A percentile compares a stretch with the other conserved stretches of the same genome.
Conservation (phyloP, 2,797 vertebrate genomes). For the Catharus ustulatus region DNA sequence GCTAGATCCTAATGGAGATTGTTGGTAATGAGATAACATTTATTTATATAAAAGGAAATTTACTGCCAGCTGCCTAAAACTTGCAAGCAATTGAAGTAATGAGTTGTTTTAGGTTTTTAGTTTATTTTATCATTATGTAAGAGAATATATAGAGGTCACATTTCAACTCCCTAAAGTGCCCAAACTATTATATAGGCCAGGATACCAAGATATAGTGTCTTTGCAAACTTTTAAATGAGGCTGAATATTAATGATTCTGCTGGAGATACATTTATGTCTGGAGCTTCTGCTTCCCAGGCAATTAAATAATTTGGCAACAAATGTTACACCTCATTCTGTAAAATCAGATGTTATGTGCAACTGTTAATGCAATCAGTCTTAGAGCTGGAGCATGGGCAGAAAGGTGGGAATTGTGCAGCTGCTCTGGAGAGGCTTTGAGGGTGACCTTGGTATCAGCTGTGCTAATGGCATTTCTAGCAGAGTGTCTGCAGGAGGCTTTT, state of each 20-base stretch:
- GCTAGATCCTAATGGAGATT: constrained; percentile 78
- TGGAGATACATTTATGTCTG: neutral
- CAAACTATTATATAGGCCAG: neutral
- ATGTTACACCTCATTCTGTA: constrained; percentile 37
- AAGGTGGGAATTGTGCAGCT: neutral
- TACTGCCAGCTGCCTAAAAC: constrained; percentile 69
- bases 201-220: neutral
- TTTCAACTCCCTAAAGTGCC: neutral
- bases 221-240: neutral
- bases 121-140: constrained; percentile 10
- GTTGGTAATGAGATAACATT: constrained; percentile 80
- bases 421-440: constrained; percentile 29
- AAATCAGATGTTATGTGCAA: constrained; percentile 23
- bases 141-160: constrained; percentile 11
- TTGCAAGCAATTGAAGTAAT: constrained; percentile 58
- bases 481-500: constrained; percentile 32
- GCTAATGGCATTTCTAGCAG: constrained; percentile 51
- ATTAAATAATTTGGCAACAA: constrained; percentile 39
- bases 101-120: constrained; percentile 28
- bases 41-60: constrained; percentile 81
- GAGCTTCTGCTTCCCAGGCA: constrained; percentile 20
- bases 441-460: constrained; percentile 62
- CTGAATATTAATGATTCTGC: neutral
- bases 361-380: constrained; percentile 27
- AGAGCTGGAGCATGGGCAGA: neutral